These are phyloP conservation scores for Torymus auratus DNA, from an alignment of 2,888 invertebrate genomes.

Conservation along the genomic window DNA sequence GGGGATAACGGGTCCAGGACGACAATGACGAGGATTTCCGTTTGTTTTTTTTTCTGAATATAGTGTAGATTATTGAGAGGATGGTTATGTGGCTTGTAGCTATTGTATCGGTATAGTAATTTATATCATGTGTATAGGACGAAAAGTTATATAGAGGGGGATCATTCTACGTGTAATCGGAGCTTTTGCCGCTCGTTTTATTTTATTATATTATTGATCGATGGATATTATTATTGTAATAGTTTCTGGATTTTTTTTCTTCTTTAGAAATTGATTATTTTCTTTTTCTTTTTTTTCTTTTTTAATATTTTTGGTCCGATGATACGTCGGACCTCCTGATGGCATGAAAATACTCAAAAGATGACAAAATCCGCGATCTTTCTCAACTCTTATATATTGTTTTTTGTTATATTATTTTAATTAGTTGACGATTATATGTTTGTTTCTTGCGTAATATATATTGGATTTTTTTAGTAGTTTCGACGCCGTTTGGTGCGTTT, in stretches of 20 bases:
- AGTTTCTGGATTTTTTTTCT: background rate
- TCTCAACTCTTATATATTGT: background rate
- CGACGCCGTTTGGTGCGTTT: conserved; percentile 27
- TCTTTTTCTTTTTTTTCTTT: too few species aligned
- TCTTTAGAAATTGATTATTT: conserved; percentile 32
- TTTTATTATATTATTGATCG: background rate
- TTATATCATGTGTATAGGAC: conserved; percentile 42
- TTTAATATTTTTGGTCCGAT: conserved; percentile 37
- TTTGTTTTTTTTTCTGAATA: conserved; percentile 26
- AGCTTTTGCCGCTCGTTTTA: conserved; percentile 35
- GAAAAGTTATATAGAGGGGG: background rate
- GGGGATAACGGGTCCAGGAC: conserved; percentile 10
- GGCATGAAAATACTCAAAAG: conserved; percentile 51
- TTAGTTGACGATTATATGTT: conserved; percentile 53
- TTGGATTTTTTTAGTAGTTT: conserved; percentile 31
- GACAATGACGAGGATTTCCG: conserved; percentile 25
- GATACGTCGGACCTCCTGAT: conserved; percentile 37
- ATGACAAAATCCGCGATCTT: background rate
- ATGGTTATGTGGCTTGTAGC: conserved; percentile 40
- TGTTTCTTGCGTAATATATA: conserved; percentile 4
- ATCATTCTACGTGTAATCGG: conserved; percentile 37
- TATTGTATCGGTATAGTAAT: conserved; percentile 52
- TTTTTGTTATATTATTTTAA: conserved; percentile 55
- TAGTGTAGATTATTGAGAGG: conserved; percentile 33
- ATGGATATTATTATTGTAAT: conserved; percentile 5